These are phyloP conservation scores for Leiothrix lutea DNA, from an alignment of 2,113 vertebrate genomes.

Conservation along the genomic window DNA sequence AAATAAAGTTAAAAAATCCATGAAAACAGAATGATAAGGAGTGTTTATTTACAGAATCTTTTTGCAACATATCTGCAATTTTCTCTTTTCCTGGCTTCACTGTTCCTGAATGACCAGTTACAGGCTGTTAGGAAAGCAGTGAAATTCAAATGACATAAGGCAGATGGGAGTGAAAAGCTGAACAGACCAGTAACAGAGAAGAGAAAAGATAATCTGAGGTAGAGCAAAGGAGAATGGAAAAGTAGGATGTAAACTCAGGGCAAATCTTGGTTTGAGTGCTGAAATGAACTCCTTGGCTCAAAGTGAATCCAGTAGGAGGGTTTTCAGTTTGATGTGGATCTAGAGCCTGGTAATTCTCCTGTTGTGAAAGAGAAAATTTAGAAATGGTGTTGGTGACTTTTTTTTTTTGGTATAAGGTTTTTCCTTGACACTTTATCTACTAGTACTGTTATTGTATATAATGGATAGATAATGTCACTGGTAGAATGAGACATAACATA, in stretches of 20 bases:
- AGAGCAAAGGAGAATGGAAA: not conserved
- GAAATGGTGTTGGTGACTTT: not conserved
- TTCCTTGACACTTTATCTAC: not conserved
- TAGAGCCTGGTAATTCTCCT: not conserved
- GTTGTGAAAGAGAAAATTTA: not conserved
- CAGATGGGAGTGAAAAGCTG: not conserved
- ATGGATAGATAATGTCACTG: not conserved
- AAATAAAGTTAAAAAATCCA: not conserved
- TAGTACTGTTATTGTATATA: not conserved
- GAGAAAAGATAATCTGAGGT: not conserved
- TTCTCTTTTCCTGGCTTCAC: not conserved
- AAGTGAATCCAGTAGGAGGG: not conserved
- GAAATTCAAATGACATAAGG: not conserved
- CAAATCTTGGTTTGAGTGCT: not conserved
- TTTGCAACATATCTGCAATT: not conserved
- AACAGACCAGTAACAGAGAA: not conserved
- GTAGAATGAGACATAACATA: not conserved
- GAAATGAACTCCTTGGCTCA: not conserved
- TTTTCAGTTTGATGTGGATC: not conserved
- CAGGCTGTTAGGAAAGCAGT: not conserved
- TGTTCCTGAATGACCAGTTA: not conserved
- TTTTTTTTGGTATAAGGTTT: not conserved
- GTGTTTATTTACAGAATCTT: not conserved
- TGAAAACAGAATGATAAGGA: not conserved
- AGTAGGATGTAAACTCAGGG: not conserved